phyloP scores from a whole-genome alignment of 2,888 invertebrate species.

The Drosophila demipolita region DNA sequence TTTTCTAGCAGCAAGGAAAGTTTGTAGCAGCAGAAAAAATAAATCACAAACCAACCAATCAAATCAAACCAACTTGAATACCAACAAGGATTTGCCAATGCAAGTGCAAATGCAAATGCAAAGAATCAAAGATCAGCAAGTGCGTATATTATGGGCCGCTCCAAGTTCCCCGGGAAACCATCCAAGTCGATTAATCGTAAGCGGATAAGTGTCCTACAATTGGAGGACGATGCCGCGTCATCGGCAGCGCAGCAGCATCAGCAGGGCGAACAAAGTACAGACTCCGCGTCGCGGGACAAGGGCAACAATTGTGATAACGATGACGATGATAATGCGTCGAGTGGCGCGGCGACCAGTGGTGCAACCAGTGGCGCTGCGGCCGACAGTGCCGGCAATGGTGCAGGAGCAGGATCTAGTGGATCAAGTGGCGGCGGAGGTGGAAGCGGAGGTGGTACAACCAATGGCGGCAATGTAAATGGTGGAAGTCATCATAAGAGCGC shows the following conservation, averaged over 20 bases:
- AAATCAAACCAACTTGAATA: not conserved
- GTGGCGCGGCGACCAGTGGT: conserved; percentile 48
- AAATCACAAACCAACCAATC: not conserved
- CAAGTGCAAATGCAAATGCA: conserved; percentile 71
- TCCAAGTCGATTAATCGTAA: conserved; percentile 94
- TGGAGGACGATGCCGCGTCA: conserved; percentile 71
- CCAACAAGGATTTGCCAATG: conserved; percentile 39
- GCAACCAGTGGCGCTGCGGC: conserved; percentile 28
- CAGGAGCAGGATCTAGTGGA: conserved; percentile 2
- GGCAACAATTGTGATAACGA: conserved; percentile 80
- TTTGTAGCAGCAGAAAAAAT: conserved; percentile 23
- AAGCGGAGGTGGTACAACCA: conserved; percentile 44
- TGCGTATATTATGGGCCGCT: conserved; percentile 83
- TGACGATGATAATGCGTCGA: conserved; percentile 74
- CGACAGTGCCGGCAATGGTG: conserved; percentile 31
- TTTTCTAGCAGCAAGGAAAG: conserved; percentile 44
- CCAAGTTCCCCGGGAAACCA: conserved; percentile 93
- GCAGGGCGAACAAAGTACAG: conserved; percentile 55
- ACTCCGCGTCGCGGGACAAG: conserved; percentile 62
- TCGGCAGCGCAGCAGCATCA: conserved; percentile 45
- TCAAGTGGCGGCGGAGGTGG: conserved; percentile 3
- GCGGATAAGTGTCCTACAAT: conserved; percentile 90
- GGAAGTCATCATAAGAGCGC: conserved; percentile 56
- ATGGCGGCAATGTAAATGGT: conserved; percentile 54
- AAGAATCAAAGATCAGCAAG: conserved; percentile 49